Base-by-base conservation (phyloP, 2,888 invertebrate genomes). In the Nyleta sp. region DNA sequence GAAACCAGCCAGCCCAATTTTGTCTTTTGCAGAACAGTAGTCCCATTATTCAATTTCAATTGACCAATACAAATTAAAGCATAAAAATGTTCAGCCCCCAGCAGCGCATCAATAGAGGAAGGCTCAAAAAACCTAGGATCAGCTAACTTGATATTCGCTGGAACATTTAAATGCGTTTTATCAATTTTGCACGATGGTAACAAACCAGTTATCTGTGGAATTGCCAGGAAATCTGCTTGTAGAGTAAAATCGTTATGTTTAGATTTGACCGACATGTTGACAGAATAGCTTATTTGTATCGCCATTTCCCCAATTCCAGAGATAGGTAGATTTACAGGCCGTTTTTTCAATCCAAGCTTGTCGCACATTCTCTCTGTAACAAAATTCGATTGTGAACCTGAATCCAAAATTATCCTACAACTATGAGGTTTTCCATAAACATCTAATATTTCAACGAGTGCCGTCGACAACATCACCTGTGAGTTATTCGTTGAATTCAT, bases 381-480 rank as follows among this genome's bases (percentile, higher is more conserved):
- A 22, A 74, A 59, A 52, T 74, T 67, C 2, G 60, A 38, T 22
- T 74, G 53, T 0, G 62, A 68, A 10, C 53, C 68, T 0, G 11
- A 28, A 31, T 75, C 74, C 28, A 68, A 53, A 28, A 75, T 17
- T n/a, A 62, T 13, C 0, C 68, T 17, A 48, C 68, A 75, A 18
- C 31, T 0, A 18, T 67, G 59, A 7, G 15, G 13, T 3, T 55
- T 55, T 4, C 64, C 50, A 1, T 53, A 20, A 17, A 11, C 22
- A 38, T 64, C 64, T 5, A 72, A 40, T 17, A 72, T 48, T 2
- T 55, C 46, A 8, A 72, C 62, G 0, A 64, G n/a, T 4, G 64
- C 72, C 4, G 72, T 73, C 8, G 73, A 57, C 18, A 73, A 55
- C 17, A 52, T 7, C 0, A 70, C 33, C 7, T 50, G 15, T 1